Base-by-base conservation (phyloP, 2,888 invertebrate species). In the Agrotis clavis region DNA sequence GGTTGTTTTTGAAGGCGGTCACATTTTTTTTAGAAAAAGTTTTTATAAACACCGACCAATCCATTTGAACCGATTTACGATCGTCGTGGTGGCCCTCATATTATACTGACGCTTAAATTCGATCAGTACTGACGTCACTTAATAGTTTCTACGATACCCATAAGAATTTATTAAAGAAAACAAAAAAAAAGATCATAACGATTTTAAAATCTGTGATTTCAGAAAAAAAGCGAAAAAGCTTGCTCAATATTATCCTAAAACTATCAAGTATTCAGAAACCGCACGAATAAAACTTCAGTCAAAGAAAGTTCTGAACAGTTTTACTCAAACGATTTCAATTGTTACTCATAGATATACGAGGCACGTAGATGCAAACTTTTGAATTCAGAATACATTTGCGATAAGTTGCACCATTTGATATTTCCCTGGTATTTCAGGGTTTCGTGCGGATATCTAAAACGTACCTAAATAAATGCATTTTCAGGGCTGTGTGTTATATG, bases 381-480 rank as follows among this genome's bases (percentile, higher is more conserved):
- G 79, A 74, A 78, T 74, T 45, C n/a, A 3, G 79, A 73, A 53
- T 64, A 57, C 51, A 51, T 74, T 75, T 59, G 59, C 60, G 72
- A 78, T 78, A 71, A 78, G 48, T n/a, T 74, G 72, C 79, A 78
- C 30, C 54, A 50, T 74, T 73, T 61, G 7, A 45, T 54, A 78
- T 71, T 78, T 71, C 67, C 19, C 45, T 69, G 71, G 21, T 35
- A 70, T 25, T 77, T 69, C 11, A 7, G n/a, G 16, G 30, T 57
- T 45, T 57, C 57, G 57, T 35, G 35, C 57, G 41, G 41, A 41
- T 41, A 57, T 35, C 35, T 57, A 41, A 41, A 41, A 11, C 30
- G 16, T 57, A n/a, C n/a, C n/a, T n/a, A 14, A 16, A 5, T 56
- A 16, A n/a, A n/a, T 54, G 11, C 18, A 9, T 30, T 62, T 67